Evolutionary conservation across 2,113 vertebrate genomes (phyloP), one percentile per base, ranked within the genome.

Genomic region (Chloroceryle aenea): DNA sequence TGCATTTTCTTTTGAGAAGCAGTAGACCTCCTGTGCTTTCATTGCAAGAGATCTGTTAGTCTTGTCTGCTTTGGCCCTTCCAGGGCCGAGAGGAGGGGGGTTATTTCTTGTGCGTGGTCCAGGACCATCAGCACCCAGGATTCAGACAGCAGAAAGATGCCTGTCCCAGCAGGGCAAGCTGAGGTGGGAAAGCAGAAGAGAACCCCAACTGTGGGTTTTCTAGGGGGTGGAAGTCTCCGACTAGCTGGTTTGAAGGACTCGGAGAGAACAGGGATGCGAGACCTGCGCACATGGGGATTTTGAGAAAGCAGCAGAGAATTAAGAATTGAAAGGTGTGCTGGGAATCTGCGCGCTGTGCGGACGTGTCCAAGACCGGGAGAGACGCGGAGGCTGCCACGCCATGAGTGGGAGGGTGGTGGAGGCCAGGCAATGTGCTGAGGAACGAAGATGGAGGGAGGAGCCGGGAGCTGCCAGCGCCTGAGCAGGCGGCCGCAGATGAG

Each of bases 361-460:
- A 22, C 7, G 10, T 52, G 29, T 52, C 52, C 13, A 25, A 47
- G 10, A 40, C 11, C 0, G 0, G 69, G 23, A 64, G 17, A 18
- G 10, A 11, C 16, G 34, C 0, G 0, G 16, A 36, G 16, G 38
- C 19, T 62, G 59, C 14, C 30, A 25, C 7, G 69, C 23, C 6
- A 3, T 8, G 4, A 25, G 13, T 12, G 11, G 47, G 47, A 85
- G 12, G 29, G 53, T 26, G 26, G 14, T 58, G 40, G 53, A 66
- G 17, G 19, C 8, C 40, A 69, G 53, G 12, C 18, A 68, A 19
- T 0, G 0, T 64, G 26, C 19, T 85, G 13, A 26, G 66, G 52
- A 90, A 68, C 1, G 9, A 75, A 52, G 40, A 34, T 3, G 8
- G 43, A 80, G 34, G 10, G 10, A 69, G n/a, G 72, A 88, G 29